phyloP scores from a whole-genome alignment of 2,797 vertebrate species.

The Acestrorhynchus altus region DNA sequence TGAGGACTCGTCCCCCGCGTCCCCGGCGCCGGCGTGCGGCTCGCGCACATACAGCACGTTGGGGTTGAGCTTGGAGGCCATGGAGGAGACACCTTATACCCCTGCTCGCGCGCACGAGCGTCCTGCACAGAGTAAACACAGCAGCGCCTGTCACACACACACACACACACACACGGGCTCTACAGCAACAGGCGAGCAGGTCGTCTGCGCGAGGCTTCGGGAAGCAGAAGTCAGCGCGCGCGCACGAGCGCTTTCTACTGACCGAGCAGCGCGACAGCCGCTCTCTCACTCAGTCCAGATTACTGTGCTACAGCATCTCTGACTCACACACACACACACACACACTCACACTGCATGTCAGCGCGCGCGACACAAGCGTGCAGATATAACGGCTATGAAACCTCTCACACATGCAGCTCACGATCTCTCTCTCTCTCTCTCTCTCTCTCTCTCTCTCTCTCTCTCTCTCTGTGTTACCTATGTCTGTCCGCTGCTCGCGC shows the following conservation, averaged over 20 bases:
- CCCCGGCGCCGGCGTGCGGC: slow-evolving; percentile 60
- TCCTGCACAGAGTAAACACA: slow-evolving; percentile 13
- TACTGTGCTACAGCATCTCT: slow-evolving; percentile 24
- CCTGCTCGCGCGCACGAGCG: slow-evolving; percentile 23
- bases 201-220: too few species aligned
- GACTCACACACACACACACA: slow-evolving; percentile 34
- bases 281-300: too few species aligned
- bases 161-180: background rate
- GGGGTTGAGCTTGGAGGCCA: slow-evolving; percentile 84
- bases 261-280: too few species aligned
- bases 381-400: background rate
- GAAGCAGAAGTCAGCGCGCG: too few species aligned
- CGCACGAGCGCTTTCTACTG: too few species aligned
- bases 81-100: slow-evolving; percentile 53
- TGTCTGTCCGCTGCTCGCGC: slow-evolving; percentile 24
- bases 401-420: background rate
- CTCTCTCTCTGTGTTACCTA: too few species aligned
- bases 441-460: too few species aligned
- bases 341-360: slow-evolving; percentile 16
- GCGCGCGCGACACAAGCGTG: background rate
- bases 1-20: slow-evolving; percentile 81
- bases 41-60: slow-evolving; percentile 81
- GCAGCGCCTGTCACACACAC: too few species aligned
- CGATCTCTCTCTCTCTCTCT: background rate
- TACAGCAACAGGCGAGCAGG: slow-evolving; percentile 28